Evolutionary conservation across 2,797 vertebrate genomes (phyloP), one percentile per base, ranked within the genome.

Genomic region (Clamator glandarius): DNA sequence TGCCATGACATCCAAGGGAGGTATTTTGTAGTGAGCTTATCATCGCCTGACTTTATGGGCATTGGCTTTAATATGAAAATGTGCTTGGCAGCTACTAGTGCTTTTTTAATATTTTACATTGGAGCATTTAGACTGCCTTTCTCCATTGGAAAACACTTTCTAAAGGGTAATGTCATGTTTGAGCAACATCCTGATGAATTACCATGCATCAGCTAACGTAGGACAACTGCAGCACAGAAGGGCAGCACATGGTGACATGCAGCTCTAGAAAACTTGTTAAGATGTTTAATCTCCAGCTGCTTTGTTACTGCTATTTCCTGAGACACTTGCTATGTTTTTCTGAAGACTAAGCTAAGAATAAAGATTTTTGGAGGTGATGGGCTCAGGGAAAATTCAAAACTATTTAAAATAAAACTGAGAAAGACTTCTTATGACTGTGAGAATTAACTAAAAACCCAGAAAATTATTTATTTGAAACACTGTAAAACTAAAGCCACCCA

Each of bases 141-240:
- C 31, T 25, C 54, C 35, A 50, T 8, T 25, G 25, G 25, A 61
- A 78, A 72, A 33, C 58, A 15, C 29, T 59, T 62, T 73, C 39
- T 28, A 39, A 72, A 1, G 24, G 50, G 44, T 2, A 39, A 14
- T 2, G 23, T n/a, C 9, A 0, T 5, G 1, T 5, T 50, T 39
- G 48, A 85, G 64, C 77, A 73, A 23, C 3, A 1, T 18, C 19
- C 5, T 0, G 39, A 29, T 2, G 31, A 35, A 78, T 23, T 55
- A 31, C 41, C 18, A 2, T 2, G 7, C 5, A 4, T 7, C 29
- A 5, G 59, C 52, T 8, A 35, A 75, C 36, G 52, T 1, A 4
- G 3, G 2, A 46, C 21, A 20, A 20, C 25, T 4, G 51, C 3
- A 2, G 51, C 50, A n/a, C 23, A 4, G 35, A 26, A n/a, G 0